Conservation (phyloP, 2,888 invertebrate genomes). For the Rhingia campestris region DNA sequence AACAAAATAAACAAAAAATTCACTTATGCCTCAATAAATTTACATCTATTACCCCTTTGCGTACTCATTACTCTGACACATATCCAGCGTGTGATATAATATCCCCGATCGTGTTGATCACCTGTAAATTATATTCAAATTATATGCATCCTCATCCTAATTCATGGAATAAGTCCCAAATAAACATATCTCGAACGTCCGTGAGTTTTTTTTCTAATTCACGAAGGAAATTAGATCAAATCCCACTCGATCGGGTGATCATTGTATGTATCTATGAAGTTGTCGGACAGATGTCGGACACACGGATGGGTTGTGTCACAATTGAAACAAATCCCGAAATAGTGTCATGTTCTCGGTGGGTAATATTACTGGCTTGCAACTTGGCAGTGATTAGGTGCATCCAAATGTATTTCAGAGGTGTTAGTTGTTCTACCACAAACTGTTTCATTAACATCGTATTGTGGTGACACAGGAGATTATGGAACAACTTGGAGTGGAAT, state of each 20-base stretch:
- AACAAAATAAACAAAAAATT: constrained; percentile 3
- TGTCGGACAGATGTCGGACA: constrained; percentile 60
- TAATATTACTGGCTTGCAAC: constrained; percentile 13
- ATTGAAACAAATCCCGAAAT: constrained; percentile 65
- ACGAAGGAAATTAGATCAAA: constrained; percentile 56
- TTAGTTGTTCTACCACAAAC: constrained; percentile 39
- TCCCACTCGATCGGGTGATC: constrained; percentile 54
- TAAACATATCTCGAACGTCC: constrained; percentile 56
- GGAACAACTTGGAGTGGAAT: constrained; percentile 45
- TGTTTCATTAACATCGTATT: constrained; percentile 55
- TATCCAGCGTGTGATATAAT: constrained; percentile 24
- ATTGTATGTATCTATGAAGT: constrained; percentile 57
- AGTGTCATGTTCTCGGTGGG: constrained; percentile 58
- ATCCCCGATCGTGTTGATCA: constrained; percentile 54
- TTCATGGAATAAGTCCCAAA: constrained; percentile 38
- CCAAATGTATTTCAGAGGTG: constrained; percentile 9
- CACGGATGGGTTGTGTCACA: constrained; percentile 42
- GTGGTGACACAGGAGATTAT: constrained; percentile 24
- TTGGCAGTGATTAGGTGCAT: constrained; percentile 38
- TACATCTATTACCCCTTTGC: constrained; percentile 19
- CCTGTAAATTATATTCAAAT: constrained; percentile 54
- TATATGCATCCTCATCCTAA: constrained; percentile 27
- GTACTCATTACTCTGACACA: constrained; percentile 14
- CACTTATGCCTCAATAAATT: constrained; percentile 28
- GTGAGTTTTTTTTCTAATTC: constrained; percentile 31